Evolutionary conservation across 2,113 vertebrate species (phyloP).

Genomic region (Pterophyllum scalare): DNA sequence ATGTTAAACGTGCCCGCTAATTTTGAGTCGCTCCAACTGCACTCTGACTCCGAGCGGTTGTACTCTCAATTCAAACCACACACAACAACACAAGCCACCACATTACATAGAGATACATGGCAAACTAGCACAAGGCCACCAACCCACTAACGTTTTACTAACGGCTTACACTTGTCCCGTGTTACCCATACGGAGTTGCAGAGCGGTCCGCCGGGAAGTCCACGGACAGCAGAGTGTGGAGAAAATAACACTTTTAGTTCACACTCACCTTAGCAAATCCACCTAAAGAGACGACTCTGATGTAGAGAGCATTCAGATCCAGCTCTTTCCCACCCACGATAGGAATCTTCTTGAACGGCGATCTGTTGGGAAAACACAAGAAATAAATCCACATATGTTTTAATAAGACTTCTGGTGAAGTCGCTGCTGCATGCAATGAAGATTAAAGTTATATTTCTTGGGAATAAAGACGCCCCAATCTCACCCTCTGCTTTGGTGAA

Average conservation of each 20-base stretch:
- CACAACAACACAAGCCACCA: conserved; percentile 80
- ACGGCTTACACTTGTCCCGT: conserved; percentile 50
- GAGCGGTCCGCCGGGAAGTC: conserved; percentile 79
- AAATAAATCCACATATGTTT: conserved; percentile 54
- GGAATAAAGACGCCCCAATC: conserved; percentile 83
- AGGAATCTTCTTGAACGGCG: conserved; percentile 98
- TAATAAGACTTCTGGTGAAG: conserved; percentile 35
- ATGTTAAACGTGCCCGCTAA: conserved; percentile 96
- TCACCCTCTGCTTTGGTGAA: conserved; percentile 99
- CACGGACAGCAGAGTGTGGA: conserved; percentile 75
- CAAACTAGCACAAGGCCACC: conserved; percentile 89
- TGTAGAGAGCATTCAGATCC: conserved; percentile 97
- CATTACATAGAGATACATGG: conserved; percentile 81
- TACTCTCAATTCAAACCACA: conserved; percentile 75
- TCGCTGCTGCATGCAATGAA: conserved; percentile 38
- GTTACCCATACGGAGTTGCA: conserved; percentile 73
- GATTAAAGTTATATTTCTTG: conserved; percentile 82
- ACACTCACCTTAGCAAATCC: conserved; percentile 99
- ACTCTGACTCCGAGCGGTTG: conserved; percentile 78
- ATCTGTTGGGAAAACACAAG: conserved; percentile 83
- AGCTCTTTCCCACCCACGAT: conserved; percentile 98
- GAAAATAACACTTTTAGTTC: conserved; percentile 83
- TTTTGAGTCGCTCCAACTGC: conserved; percentile 94
- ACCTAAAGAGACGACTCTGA: conserved; percentile 98
- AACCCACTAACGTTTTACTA: conserved; percentile 71